A percentile compares a stretch with the other conserved stretches of the same genome.
These are phyloP conservation scores for Cenopis cana DNA, from an alignment of 2,888 invertebrate species.

Conservation along the genomic window DNA sequence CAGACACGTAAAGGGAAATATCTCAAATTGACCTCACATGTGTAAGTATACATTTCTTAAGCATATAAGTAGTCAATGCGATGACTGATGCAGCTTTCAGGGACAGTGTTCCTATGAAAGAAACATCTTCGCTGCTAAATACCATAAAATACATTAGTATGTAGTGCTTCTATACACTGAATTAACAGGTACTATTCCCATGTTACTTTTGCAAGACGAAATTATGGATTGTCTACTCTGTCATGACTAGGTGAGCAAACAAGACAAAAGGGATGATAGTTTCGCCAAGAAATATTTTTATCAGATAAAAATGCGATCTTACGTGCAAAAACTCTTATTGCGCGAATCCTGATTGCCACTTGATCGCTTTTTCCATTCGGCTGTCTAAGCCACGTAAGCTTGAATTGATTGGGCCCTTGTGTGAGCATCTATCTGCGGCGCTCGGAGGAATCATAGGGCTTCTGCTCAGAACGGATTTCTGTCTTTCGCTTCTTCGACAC, in stretches of 20 bases:
- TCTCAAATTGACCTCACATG: too few species aligned
- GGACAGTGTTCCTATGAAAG: too few species aligned
- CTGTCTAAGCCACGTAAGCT: conserved; percentile 45
- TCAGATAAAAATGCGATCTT: conserved; percentile 4
- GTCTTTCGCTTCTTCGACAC: conserved; percentile 11
- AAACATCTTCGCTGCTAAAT: too few species aligned
- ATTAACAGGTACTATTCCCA: neutral
- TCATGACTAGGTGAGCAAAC: neutral
- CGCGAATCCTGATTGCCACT: conserved; percentile 39
- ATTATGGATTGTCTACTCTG: neutral
- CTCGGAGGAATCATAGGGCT: conserved; percentile 33
- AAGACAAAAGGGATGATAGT: neutral
- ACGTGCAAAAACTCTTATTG: conserved; percentile 38
- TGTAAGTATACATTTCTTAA: too few species aligned
- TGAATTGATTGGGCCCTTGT: conserved; percentile 45
- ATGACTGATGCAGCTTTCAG: too few species aligned
- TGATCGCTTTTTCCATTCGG: conserved; percentile 45
- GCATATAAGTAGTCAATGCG: neutral
- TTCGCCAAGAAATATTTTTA: conserved; percentile 3
- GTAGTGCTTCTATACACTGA: too few species aligned
- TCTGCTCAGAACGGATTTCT: conserved; percentile 24
- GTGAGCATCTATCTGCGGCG: conserved; percentile 41
- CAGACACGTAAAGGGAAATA: too few species aligned
- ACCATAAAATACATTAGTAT: too few species aligned
- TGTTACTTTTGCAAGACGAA: neutral